Base-by-base conservation (phyloP, 1,140 invertebrate genomes). In the Polypedilum vanderplanki region DNA sequence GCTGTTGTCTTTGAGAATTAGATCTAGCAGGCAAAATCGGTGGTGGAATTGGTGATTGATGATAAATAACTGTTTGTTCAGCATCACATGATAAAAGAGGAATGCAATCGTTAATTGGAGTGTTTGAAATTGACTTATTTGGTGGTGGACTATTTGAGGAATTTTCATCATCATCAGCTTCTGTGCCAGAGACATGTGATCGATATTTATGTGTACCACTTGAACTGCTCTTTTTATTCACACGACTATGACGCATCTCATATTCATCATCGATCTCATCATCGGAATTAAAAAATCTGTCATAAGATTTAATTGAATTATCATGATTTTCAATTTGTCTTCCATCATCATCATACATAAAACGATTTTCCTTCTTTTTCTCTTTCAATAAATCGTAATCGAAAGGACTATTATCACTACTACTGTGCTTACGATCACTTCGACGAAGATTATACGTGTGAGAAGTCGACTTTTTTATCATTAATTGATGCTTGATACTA, bases 111-210 rank as follows among this genome's bases (percentile, higher is more conserved):
- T 76, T 76, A 5, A 76, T 70, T 76, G 75, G 75, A 20, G 75
- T 74, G 33, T 41, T 74, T 73, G 74, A 64, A 41, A 75, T 41
- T 70, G 75, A 76, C 40, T 76, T 76, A 10, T 17, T 40, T 73
- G 64, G 64, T 41, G 64, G 64, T 33, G 75, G 75, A 76, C 75
- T 76, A 76, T 74, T 40, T 40, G 75, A 70, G 10, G 75, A 76
- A 74, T 74, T 40, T 76, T 76, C 75, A 40, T 76, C 75, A 70
- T 70, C 65, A 70, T 70, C 65, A 70, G 65, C 65, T 20, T 70
- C 65, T 5, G 65, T 70, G 17, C 65, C 65, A 10, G 15, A 18
- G 7, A 70, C 65, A 70, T 70, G 65, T 22, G 65, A 18, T 70
- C 65, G 65, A 70, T 70, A 70, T 70, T 70, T 70, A 22, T 70